Evolutionary conservation across 2,888 invertebrate genomes (phyloP), one percentile per base, ranked within the genome.

Genomic region (Synanthedon andrenaeformis): DNA sequence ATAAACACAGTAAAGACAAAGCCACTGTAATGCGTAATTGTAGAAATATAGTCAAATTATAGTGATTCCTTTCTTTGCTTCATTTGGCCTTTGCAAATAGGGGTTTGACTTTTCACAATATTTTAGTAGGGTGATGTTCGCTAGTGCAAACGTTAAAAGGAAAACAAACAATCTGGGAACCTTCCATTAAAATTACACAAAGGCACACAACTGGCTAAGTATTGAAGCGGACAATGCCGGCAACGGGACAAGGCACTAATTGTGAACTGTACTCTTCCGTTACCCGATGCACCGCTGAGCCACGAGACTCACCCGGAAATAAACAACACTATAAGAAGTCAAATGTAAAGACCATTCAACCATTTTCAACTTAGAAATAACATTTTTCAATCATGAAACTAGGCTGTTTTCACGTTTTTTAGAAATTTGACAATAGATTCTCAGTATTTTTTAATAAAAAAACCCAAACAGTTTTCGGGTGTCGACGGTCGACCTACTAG

Each of bases 231-330:
- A 85, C 84, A 83, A 82, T 80, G 79, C 65, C 64, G 64, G 76
- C 85, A 87, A 86, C 85, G 84, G 84, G 76, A 84, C 78, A 65
- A 66, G 75, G 69, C 67, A 79, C 84, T 84, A 79, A 86, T 85
- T 83, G 78, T 79, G 80, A 80, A 77, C 74, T 67, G 70, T 70
- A 72, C 68, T 79, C 76, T 82, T 79, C 82, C 81, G 81, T 80
- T 82, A 81, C 69, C 70, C 66, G 65, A 61, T 58, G 67, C 64
- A 62, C 59, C 62, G 63, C 63, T 62, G 58, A 56, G 59, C 49
- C 55, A 48, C 55, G 58, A 57, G 59, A 63, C 60, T 69, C 67
- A 69, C 73, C 62, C 63, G 65, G 66, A 65, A 69, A 64, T 58
- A 61, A 58, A 61, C 53, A 58, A 61, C 53, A 61, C 55, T 53